Evolutionary conservation across 2,888 invertebrate species (phyloP).

Genomic region (Stenolophus ochropezus): DNA sequence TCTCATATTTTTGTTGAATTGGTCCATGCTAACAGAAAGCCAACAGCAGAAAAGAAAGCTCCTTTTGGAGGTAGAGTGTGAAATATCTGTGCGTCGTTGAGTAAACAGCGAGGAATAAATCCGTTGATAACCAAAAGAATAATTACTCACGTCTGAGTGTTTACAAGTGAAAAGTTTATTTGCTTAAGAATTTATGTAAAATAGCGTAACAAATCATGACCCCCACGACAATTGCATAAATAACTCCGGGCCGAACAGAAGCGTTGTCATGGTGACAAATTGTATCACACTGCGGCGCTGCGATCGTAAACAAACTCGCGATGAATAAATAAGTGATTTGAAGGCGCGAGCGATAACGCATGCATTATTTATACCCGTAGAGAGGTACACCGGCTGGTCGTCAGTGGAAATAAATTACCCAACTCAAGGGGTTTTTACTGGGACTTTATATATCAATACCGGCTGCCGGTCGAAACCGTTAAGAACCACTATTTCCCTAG

Average conservation of each 20-base stretch:
- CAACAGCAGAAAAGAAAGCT: no score
- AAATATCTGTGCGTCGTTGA: conserved; percentile 17
- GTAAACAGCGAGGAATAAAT: conserved; percentile 30
- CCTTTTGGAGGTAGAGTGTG: conserved; percentile 12
- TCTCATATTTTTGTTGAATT: no score
- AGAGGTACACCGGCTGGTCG: not conserved
- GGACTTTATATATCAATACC: conserved; percentile 39
- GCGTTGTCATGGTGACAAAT: conserved; percentile 65
- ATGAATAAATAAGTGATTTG: conserved; percentile 57
- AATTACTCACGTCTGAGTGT: conserved; percentile 53
- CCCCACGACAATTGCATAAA: conserved; percentile 57
- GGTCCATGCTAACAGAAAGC: no score
- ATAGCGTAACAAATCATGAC: conserved; percentile 56
- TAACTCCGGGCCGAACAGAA: conserved; percentile 62
- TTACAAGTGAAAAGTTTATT: conserved; percentile 59
- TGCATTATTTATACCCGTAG: conserved; percentile 50
- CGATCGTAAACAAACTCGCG: conserved; percentile 59
- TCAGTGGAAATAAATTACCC: conserved; percentile 46
- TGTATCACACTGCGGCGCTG: conserved; percentile 61
- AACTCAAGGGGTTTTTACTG: not conserved
- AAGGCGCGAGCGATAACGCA: conserved; percentile 41
- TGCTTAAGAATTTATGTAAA: conserved; percentile 60
- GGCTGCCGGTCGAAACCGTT: not conserved
- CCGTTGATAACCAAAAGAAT: conserved; percentile 52
- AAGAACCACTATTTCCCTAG: not conserved